phyloP scores from a whole-genome alignment of 1,140 invertebrate genomes.

The Temnothorax curvispinosus region DNA sequence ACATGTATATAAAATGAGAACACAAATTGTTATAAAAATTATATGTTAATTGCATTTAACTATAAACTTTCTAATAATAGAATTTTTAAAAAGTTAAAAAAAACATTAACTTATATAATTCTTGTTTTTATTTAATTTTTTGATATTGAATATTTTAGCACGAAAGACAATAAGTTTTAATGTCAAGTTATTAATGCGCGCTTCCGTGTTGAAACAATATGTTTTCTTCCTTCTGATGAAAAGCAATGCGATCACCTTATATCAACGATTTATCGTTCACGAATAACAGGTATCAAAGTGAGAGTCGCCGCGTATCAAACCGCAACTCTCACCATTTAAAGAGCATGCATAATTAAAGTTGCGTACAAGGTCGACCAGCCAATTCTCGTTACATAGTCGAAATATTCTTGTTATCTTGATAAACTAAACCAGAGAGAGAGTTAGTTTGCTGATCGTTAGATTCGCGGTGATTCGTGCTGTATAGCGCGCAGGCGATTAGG shows the following conservation, averaged over 20 bases:
- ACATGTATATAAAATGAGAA: background rate
- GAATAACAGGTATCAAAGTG: constrained; percentile 41
- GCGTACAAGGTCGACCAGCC: constrained; percentile 13
- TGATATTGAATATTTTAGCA: background rate
- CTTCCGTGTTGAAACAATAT: background rate
- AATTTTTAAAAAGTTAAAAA: background rate
- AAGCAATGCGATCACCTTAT: background rate
- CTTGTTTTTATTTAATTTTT: background rate
- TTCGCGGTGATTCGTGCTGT: background rate
- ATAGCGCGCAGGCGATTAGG: constrained; percentile 2
- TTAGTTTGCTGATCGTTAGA: constrained; percentile 7
- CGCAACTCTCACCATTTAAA: constrained; percentile 36
- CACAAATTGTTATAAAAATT: background rate
- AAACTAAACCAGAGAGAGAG: background rate
- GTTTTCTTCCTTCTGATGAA: background rate
- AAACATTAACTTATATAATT: background rate
- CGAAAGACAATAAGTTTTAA: background rate
- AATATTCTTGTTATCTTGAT: constrained; percentile 15
- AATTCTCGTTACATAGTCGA: background rate
- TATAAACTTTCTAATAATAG: background rate
- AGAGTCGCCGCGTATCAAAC: constrained; percentile 1
- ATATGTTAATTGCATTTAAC: background rate
- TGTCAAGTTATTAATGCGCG: background rate
- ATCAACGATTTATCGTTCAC: background rate
- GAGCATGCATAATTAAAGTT: constrained; percentile 33